These are phyloP conservation scores for Enteromius afrohamiltoni DNA, from an alignment of 2,797 vertebrate genomes.

Conservation along the genomic window DNA sequence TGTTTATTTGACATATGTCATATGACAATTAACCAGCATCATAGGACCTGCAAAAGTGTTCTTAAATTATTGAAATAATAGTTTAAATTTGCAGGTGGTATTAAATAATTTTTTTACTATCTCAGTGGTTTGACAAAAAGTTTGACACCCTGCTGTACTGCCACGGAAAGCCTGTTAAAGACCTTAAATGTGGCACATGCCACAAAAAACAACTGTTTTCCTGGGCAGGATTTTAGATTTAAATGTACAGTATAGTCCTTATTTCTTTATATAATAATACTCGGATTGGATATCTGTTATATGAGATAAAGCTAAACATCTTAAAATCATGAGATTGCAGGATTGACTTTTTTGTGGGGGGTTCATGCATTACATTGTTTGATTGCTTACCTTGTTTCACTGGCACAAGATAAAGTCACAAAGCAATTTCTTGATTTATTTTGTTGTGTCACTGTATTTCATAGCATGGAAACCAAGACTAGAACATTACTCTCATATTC, in stretches of 20 bases:
- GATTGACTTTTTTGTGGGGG: background rate
- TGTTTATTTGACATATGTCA: background rate
- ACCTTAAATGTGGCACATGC: background rate
- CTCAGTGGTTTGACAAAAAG: background rate
- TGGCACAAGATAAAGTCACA: slow-evolving; percentile 26
- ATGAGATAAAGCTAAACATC: background rate
- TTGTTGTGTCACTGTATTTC: slow-evolving; percentile 1
- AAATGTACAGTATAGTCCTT: background rate
- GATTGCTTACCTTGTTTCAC: background rate
- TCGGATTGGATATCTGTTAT: background rate
- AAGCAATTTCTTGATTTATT: slow-evolving; percentile 22
- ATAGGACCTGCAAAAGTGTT: background rate
- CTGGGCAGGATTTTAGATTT: background rate
- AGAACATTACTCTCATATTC: slow-evolving; percentile 9
- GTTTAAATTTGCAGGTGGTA: background rate
- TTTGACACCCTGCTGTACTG: too few species aligned
- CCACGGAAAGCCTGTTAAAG: background rate
- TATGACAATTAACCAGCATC: background rate
- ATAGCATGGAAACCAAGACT: slow-evolving; percentile 23
- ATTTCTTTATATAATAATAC: background rate
- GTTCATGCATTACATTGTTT: background rate
- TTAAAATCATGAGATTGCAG: background rate
- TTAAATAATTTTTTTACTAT: background rate
- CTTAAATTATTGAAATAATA: background rate
- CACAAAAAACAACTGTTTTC: background rate